Evolutionary conservation across 2,888 invertebrate species (phyloP).

Genomic region (Drosophila imparisetae): DNA sequence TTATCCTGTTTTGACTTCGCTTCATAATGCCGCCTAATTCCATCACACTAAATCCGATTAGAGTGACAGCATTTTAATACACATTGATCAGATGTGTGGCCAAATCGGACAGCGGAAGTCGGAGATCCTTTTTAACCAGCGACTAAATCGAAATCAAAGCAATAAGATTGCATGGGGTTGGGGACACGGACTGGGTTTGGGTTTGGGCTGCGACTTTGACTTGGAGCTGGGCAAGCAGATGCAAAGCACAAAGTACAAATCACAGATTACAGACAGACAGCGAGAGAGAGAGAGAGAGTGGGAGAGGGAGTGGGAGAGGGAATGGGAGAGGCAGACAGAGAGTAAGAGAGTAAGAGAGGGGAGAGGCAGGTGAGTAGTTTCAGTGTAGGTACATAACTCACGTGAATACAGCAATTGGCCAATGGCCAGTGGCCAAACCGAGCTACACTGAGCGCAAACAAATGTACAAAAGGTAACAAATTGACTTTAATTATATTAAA

Average conservation of each 20-base stretch:
- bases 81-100: slow-evolving; percentile 12
- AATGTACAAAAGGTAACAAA: background rate
- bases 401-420: slow-evolving; percentile 63
- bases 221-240: slow-evolving; percentile 30
- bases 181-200: background rate
- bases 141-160: slow-evolving; percentile 34
- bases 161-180: slow-evolving; percentile 9
- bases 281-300: background rate
- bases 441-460: slow-evolving; percentile 35
- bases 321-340: background rate
- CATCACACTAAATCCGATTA: slow-evolving; percentile 2
- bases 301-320: background rate
- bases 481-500: background rate
- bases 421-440: slow-evolving; percentile 46
- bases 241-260: slow-evolving; percentile 60
- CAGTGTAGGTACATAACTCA: slow-evolving; percentile 54
- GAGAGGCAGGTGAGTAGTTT: slow-evolving; percentile 7
- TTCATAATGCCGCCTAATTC: background rate
- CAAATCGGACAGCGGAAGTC: background rate
- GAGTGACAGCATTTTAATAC: background rate
- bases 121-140: slow-evolving; percentile 13
- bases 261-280: slow-evolving; percentile 48
- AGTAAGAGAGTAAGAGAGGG: background rate
- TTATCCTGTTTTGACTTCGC: background rate
- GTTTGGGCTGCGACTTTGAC: background rate